Percentiles rank a stretch among this genome's conserved stretches.
Evolutionary conservation across 2,797 vertebrate species (phyloP).

Genomic region (Ibycter americanus): DNA sequence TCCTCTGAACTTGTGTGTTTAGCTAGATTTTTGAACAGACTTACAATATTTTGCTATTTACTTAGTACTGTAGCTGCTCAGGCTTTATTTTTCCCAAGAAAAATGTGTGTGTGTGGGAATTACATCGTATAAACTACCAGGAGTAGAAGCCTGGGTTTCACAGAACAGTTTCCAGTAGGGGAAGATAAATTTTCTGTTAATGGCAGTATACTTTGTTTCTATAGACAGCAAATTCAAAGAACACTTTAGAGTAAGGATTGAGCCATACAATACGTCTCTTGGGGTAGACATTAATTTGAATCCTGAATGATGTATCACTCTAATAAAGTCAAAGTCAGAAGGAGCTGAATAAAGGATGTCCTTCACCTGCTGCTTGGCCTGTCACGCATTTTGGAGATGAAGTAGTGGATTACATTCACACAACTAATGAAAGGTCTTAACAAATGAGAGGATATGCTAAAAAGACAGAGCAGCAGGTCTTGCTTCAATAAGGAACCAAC

Average conservation of each 20-base stretch:
- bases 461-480: background rate
- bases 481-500: conserved; percentile 36
- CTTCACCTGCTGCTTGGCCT: conserved; percentile 33
- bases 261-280: background rate
- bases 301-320: conserved; percentile 34
- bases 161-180: background rate
- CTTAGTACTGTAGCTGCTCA: background rate
- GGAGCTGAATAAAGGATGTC: conserved; percentile 14
- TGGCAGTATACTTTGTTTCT: conserved; percentile 21
- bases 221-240: conserved; percentile 32
- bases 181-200: conserved; percentile 38
- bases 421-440: conserved; percentile 31
- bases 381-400: background rate
- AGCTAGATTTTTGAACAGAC: background rate
- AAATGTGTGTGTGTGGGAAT: background rate
- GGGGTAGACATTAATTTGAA: conserved; percentile 28
- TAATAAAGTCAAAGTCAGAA: conserved; percentile 51
- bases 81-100: background rate
- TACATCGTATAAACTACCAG: background rate
- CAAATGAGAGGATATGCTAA: conserved; percentile 40
- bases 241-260: conserved; percentile 19
- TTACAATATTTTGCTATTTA: background rate
- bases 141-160: background rate
- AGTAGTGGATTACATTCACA: conserved; percentile 30
- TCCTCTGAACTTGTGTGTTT: background rate